These are phyloP conservation scores for Ischnura elegans DNA, from an alignment of 2,888 invertebrate species.

Conservation along the genomic window DNA sequence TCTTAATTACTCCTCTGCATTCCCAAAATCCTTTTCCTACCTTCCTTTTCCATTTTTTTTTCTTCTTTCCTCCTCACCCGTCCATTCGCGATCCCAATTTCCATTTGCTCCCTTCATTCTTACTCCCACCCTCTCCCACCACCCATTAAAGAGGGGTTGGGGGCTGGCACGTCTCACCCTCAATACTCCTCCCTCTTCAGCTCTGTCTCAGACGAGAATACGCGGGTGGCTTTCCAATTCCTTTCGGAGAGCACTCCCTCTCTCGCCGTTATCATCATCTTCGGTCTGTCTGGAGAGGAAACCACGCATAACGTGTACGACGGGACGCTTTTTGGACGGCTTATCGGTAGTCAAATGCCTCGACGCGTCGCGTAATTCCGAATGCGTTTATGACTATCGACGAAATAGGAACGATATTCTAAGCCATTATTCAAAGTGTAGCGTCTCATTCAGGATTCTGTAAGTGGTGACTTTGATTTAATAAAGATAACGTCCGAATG, in stretches of 20 bases:
- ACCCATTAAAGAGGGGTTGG: not conserved
- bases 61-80: not conserved
- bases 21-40: not conserved
- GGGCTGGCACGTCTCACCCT: not conserved
- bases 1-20: constrained; percentile 15
- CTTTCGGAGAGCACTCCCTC: not conserved
- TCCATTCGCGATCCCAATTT: constrained; percentile 6
- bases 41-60: not conserved
- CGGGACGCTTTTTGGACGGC: not conserved
- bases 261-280: not conserved
- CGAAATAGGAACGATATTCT: too few relatives aligned
- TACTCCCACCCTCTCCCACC: not conserved
- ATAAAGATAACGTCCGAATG: too few relatives aligned
- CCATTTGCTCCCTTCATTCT: not conserved
- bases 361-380: not conserved
- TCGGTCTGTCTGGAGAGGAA: not conserved
- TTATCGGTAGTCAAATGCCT: not conserved
- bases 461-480: too few relatives aligned
- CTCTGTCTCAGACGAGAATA: not conserved
- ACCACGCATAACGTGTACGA: not conserved
- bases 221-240: not conserved
- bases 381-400: too few relatives aligned
- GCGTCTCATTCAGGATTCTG: too few relatives aligned
- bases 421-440: too few relatives aligned
- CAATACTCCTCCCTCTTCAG: not conserved